Evolutionary conservation across 2,797 vertebrate genomes (phyloP).

Genomic region (Numenius phaeopus): DNA sequence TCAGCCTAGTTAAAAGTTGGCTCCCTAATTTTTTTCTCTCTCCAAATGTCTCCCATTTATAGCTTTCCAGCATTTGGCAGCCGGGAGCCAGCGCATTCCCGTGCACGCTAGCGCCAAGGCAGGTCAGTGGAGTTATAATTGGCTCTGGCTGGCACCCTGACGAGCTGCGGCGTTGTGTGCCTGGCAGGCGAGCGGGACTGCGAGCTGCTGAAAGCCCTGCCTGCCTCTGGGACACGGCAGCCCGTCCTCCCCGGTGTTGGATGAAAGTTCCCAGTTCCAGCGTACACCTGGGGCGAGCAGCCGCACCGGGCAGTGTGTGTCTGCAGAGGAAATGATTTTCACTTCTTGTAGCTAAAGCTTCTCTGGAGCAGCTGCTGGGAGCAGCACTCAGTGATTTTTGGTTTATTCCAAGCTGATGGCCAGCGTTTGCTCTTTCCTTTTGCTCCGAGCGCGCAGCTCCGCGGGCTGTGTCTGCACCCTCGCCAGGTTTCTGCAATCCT

Average conservation of each 20-base stretch:
- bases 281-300: fast-evolving
- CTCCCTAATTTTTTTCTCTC: not conserved
- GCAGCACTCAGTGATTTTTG: not conserved
- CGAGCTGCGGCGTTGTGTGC: not conserved
- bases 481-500: not conserved
- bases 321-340: not conserved
- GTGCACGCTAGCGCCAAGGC: not conserved
- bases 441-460: fast-evolving
- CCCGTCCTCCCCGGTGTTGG: not conserved
- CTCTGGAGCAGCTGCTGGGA: not conserved
- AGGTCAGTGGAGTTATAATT: constrained; percentile 19
- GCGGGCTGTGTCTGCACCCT: not conserved
- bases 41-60: constrained; percentile 67
- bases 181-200: not conserved
- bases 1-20: constrained; percentile 51
- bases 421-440: not conserved
- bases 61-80: constrained; percentile 59
- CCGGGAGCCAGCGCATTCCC: not conserved
- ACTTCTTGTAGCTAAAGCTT: fast-evolving
- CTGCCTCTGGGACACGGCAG: not conserved
- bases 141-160: constrained; percentile 3
- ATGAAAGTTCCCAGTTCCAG: not conserved
- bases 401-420: not conserved
- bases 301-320: fast-evolving
- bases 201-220: not conserved